These are phyloP conservation scores for Euphonia xanthogaster DNA, from an alignment of 2,797 vertebrate species.

Conservation along the genomic window DNA sequence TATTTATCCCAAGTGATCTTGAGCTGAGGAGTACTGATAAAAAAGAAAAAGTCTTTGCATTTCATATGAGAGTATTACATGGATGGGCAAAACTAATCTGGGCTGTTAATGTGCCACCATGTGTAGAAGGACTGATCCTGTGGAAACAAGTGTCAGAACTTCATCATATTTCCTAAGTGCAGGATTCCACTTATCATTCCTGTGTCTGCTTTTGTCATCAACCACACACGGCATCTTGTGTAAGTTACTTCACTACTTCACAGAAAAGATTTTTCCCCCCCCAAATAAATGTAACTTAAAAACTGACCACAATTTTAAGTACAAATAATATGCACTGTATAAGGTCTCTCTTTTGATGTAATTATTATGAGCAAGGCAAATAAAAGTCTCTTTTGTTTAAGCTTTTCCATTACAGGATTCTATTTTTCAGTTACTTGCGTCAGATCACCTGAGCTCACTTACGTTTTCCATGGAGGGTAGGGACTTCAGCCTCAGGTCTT, in stretches of 20 bases:
- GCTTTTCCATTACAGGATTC: background rate
- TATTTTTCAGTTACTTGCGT: background rate
- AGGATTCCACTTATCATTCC: background rate
- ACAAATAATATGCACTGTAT: background rate
- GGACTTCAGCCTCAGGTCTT: background rate
- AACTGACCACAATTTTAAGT: background rate
- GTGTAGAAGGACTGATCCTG: background rate
- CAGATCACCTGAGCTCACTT: background rate
- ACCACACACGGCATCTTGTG: background rate
- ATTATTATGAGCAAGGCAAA: background rate
- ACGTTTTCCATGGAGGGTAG: background rate
- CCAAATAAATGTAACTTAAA: background rate
- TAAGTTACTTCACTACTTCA: background rate
- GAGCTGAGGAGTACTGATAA: background rate
- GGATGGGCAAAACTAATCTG: background rate
- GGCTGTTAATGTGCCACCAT: background rate
- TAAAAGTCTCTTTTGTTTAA: background rate
- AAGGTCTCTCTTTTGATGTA: background rate
- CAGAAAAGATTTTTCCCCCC: rapidly evolving
- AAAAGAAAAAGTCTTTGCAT: background rate
- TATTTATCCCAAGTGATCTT: background rate
- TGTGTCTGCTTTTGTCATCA: background rate
- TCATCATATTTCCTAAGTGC: background rate
- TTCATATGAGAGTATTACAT: background rate
- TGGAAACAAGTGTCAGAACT: background rate